Conservation (phyloP, 2,113 vertebrate genomes). For the Colinus virginianus region DNA sequence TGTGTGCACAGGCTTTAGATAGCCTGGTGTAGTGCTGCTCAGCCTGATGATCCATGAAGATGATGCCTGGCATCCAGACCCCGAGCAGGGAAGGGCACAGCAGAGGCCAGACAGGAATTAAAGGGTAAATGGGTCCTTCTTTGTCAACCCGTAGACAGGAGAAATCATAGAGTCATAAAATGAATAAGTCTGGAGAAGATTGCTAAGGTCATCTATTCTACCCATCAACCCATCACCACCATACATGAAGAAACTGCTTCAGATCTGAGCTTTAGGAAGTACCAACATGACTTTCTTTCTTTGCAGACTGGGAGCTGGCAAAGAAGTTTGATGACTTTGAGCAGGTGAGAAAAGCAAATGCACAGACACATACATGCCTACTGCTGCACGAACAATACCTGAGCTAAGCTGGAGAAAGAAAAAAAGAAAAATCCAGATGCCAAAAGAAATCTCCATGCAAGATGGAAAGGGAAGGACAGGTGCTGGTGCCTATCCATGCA, state of each 20-base stretch:
- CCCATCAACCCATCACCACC: too few species aligned
- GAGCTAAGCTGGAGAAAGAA: neutral
- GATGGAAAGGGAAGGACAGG: neutral
- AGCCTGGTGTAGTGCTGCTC: neutral
- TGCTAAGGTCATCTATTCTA: too few species aligned
- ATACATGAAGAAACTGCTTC: neutral
- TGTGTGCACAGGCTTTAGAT: neutral
- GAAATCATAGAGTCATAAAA: too few species aligned
- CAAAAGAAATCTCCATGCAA: neutral
- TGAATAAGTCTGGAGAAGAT: too few species aligned
- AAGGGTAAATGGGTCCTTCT: neutral
- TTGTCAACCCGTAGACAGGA: neutral
- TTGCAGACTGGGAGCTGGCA: slow-evolving; percentile 69
- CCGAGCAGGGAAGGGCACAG: neutral
- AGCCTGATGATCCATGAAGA: neutral
- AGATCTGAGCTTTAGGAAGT: neutral
- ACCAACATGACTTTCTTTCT: neutral
- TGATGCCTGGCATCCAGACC: neutral
- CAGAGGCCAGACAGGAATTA: neutral
- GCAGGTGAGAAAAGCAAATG: slow-evolving; percentile 56
- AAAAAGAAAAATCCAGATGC: neutral
- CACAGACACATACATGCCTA: neutral
- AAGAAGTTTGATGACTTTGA: slow-evolving; percentile 72
- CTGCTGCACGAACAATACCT: neutral
- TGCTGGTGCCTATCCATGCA: neutral